Base-by-base conservation (phyloP, 1,140 invertebrate genomes). In the Neotoxoptera formosana region DNA sequence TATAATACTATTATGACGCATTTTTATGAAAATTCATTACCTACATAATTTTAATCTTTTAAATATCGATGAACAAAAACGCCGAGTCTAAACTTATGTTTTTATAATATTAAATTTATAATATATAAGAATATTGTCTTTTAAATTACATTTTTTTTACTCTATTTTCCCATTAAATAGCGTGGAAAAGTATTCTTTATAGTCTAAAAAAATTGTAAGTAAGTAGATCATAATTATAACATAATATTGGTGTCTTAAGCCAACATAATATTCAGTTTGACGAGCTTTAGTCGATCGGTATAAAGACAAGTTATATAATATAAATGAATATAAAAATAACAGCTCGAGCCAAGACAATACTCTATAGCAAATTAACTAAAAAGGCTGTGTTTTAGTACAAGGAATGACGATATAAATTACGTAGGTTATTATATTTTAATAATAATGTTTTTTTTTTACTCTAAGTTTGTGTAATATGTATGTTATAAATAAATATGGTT, bases 301-400 rank as follows among this genome's bases (percentile, higher is more conserved):
- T 34, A 76, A 67, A 76, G 60, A 76, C 60, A n/a, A n/a, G 30
- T 76, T 76, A 76, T n/a, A 76, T 76, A n/a, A n/a, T 76, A 76
- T 11, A 76, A 53, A 60, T 60, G 0, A 67, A 60, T 41, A 41
- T 23, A 25, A 91, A 67, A 23, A 76, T 47, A 76, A 81, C 76
- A 86, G 91, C 91, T 93, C 91, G 91, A 93, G 91, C 91, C 81
- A 93, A 93, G 91, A 93, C 91, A 93, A 93, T 93, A 93, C 36
- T 93, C 9, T 93, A 53, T 93, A 86, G 48, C 20, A 34, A 92
- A 84, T 36, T 93, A 86, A 93, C 81, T 84, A 56, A 93, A 93
- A 93, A 93, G 91, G 91, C 91, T 93, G 91, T 93, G 91, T 93
- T 84, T 93, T 93, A 93, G 91, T 93, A 93, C 91, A 93, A 93